These are phyloP conservation scores for Parotia lawesii DNA, from an alignment of 2,113 vertebrate genomes.

Conservation along the genomic window DNA sequence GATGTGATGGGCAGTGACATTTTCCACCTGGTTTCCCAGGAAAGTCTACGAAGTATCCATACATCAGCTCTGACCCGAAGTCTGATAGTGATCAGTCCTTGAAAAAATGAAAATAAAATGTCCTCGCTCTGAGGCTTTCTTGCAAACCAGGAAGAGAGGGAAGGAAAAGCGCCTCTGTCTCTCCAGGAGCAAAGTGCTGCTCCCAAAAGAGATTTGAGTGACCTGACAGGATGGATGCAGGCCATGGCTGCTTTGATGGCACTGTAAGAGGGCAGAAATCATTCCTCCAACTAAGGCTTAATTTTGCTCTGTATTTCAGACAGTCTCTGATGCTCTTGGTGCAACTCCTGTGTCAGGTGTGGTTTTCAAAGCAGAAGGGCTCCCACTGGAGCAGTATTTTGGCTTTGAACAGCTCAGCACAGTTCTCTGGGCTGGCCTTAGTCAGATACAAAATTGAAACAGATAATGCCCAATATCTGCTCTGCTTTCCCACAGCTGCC, in stretches of 20 bases:
- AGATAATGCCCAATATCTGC: background rate
- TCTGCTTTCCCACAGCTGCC: rapidly evolving
- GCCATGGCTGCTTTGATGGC: background rate
- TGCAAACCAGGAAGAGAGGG: background rate
- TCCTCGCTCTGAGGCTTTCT: background rate
- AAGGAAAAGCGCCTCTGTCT: background rate
- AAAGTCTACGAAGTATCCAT: background rate
- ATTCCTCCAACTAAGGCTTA: background rate
- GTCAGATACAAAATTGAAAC: background rate
- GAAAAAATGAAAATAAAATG: background rate
- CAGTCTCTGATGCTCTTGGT: background rate
- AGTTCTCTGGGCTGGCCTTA: background rate
- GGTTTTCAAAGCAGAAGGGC: background rate
- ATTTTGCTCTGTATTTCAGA: background rate
- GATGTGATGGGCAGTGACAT: background rate
- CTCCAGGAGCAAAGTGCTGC: background rate
- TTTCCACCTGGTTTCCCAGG: conserved; percentile 7
- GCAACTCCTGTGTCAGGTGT: no score
- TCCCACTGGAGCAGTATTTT: background rate
- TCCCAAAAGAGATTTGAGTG: background rate
- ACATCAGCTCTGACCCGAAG: background rate
- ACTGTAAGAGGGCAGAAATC: background rate
- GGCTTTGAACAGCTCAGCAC: background rate
- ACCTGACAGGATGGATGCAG: background rate
- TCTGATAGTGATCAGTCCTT: background rate